Base-by-base conservation (phyloP, 2,888 invertebrate genomes). In the Cantharis rufa region DNA sequence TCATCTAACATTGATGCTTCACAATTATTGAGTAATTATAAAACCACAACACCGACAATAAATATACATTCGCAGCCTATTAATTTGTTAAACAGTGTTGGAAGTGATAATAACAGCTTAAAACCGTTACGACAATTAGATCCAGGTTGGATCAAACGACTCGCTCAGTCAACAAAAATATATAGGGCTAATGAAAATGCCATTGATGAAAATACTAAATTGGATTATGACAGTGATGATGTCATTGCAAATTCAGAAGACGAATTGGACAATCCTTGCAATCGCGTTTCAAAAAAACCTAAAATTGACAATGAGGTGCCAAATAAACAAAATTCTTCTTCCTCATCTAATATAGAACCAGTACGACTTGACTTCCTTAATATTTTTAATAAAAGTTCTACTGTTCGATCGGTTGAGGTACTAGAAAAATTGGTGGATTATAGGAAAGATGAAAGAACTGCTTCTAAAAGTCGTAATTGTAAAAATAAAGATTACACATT, bases 211-310 rank as follows among this genome's bases (percentile, higher is more conserved):
- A 79, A 78, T 68, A 81, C 83, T 81, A 81, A 80, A 69, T 78
- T 80, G 69, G 85, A 85, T 81, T 88, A 89, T 80, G 92, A 94
- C 82, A 92, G 92, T 84, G 94, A 95, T 82, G 95, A 95, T 86
- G 89, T 92, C 77, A 89, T 93, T 72, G 91, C 82, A 72, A 86
- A 86, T 81, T 88, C 88, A 28, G 88, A 88, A 80, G 88, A 88
- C 28, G 87, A 88, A 28, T 9, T 18, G 3, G 73, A 77, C 9
- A 69, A 62, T 32, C 74, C 78, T 15, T 70, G 69, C 15, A 63
- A 24, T 62, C 86, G 85, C 77, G 69, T 84, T 75, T 82, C 84
- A 10, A 87, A 88, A 80, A 87, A 84, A 79, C 80, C 79, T 5
- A 83, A 80, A 78, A 71, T 77, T 15, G 27, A 13, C 2, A 28